Evolutionary conservation across 1,140 invertebrate genomes (phyloP).

Genomic region (Zaprionus nigranus): DNA sequence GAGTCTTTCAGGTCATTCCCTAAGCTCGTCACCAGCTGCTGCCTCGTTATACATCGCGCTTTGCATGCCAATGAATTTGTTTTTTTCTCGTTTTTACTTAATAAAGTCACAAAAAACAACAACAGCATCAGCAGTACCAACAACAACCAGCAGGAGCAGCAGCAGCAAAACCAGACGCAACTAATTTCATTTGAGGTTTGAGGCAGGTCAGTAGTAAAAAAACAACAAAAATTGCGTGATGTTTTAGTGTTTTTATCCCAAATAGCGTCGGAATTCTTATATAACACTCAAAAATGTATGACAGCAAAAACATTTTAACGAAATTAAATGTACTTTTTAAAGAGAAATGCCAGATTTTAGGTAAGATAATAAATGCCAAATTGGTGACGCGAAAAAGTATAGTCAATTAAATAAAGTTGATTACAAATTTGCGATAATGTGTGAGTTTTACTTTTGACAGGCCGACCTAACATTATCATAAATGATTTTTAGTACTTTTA

Average conservation of each 20-base stretch:
- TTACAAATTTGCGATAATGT: not conserved
- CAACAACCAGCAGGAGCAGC: constrained; percentile 9
- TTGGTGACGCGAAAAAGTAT: constrained; percentile 2
- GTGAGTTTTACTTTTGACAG: not conserved
- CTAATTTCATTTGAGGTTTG: constrained; percentile 52
- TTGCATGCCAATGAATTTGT: constrained; percentile 73
- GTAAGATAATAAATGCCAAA: constrained; percentile 13
- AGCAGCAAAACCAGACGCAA: constrained; percentile 26
- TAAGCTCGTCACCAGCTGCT: constrained; percentile 32
- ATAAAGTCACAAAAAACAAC: constrained; percentile 41
- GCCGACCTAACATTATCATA: not conserved
- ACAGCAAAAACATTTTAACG: constrained; percentile 48
- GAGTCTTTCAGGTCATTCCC: constrained; percentile 25
- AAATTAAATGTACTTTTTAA: constrained; percentile 27
- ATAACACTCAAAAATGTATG: constrained; percentile 64
- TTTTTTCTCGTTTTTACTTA: constrained; percentile 47
- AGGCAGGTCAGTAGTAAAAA: constrained; percentile 59
- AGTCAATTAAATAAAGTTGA: constrained; percentile 8
- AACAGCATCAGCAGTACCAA: constrained; percentile 21
- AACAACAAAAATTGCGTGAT: constrained; percentile 30
- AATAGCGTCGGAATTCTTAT: constrained; percentile 51
- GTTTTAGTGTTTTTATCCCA: constrained; percentile 15
- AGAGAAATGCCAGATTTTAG: not conserved
- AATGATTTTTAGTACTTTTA: not conserved
- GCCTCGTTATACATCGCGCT: constrained; percentile 51